Percentiles rank a stretch among this genome's conserved stretches.
phyloP scores from a whole-genome alignment of 2,113 vertebrate genomes.

The Engystomops pustulosus region DNA sequence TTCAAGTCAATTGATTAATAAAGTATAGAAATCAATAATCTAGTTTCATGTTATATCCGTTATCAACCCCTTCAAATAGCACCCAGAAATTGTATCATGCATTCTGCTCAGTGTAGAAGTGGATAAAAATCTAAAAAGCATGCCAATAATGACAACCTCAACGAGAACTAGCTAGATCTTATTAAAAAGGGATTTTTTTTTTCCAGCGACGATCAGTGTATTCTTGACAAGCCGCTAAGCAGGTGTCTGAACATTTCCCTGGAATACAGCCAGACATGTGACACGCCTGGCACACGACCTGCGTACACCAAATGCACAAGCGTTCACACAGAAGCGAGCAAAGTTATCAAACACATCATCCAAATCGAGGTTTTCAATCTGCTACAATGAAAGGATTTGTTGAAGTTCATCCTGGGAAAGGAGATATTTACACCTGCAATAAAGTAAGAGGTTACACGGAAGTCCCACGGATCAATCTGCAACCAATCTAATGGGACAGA shows the following conservation, averaged over 20 bases:
- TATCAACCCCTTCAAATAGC: too few relatives aligned
- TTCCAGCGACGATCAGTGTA: background rate
- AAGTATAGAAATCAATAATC: too few relatives aligned
- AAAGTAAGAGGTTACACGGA: background rate
- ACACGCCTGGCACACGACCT: slow-evolving; percentile 6
- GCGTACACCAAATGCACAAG: background rate
- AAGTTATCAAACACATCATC: slow-evolving; percentile 14
- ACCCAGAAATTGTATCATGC: too few relatives aligned
- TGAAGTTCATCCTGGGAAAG: background rate
- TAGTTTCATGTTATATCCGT: background rate
- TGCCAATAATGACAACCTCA: background rate
- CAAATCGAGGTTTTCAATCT: slow-evolving; percentile 25
- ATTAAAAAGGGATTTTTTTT: slow-evolving; percentile 32
- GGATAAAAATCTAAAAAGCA: background rate
- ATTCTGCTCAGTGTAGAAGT: background rate
- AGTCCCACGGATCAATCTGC: background rate
- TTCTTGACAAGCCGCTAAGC: slow-evolving; percentile 21
- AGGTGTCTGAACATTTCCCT: slow-evolving; percentile 29
- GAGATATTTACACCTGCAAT: background rate
- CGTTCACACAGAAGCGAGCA: background rate
- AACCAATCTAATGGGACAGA: background rate
- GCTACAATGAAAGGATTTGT: background rate
- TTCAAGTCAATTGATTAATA: too few relatives aligned
- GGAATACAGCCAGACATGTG: slow-evolving; percentile 19
- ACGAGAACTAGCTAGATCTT: background rate